Base-by-base conservation (phyloP, 2,888 invertebrate genomes). In the Seira ritae region DNA sequence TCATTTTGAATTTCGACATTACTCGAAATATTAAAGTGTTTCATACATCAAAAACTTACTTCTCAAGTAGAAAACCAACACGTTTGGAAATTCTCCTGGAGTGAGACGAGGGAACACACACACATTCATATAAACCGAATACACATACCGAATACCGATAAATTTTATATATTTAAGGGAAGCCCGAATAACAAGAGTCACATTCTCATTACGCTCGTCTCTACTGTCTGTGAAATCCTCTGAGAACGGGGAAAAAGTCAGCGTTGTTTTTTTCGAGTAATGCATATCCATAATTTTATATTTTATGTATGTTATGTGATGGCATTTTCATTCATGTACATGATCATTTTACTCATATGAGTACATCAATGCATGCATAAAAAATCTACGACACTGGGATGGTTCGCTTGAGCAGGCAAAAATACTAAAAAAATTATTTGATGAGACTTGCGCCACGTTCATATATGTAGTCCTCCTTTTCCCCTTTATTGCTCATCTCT, bases 281-380 rank as follows among this genome's bases (percentile, higher is more conserved):
- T 79, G 72, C 67, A 78, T 67, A 79, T 79, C 42, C 55, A 79
- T 67, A 66, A 22, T 31, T 70, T 69, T 31, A 15, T 78, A 62
- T 72, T 72, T 12, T 50, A 67, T 72, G 42, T 22, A 72, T 66
- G 79, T 72, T 50, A 79, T 60, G 73, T 65, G 73, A 79, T 78
- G 42, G 71, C 71, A 69, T 78, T 78, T 46, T 50, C 71, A 78
- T 78, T 78, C 72, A 72, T 71, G 24, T 50, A 72, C 50, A 72
- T 31, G 31, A 20, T 50, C 79, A 67, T 55, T 79, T 79, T 72
- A 46, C 78, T 66, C 78, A 78, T 67, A 80, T 73, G 73, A 72
- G 73, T 72, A 80, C 50, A 50, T 79, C 72, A 72, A 71, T 68
- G 73, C 73, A 80, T 62, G 73, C 80, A 80, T 80, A 68, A 72